Percentiles rank a stretch among this genome's conserved stretches.
Evolutionary conservation across 92 coral and sea anemone genomes (phyloP).

Genomic region (Parazoanthus darwini): DNA sequence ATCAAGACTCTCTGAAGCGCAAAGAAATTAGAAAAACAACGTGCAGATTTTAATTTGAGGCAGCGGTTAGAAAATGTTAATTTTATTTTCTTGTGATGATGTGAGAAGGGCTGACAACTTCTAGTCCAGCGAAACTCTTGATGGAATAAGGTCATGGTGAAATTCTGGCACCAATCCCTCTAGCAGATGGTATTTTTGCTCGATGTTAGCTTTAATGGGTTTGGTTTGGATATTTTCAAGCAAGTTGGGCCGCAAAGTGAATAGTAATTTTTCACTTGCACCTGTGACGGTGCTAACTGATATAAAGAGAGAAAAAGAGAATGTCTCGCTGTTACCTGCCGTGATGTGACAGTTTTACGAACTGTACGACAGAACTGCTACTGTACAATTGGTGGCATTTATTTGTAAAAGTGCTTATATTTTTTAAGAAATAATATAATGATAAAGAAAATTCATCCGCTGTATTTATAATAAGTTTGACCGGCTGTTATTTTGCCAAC

Average conservation of each 20-base stretch:
- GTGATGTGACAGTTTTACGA: background rate
- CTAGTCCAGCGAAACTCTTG: constrained; percentile 4
- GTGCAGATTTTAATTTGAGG: constrained; percentile 50
- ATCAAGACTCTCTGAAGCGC: constrained; percentile 41
- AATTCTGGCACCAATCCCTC: constrained; percentile 28
- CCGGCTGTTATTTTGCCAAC: background rate
- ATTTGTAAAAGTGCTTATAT: background rate
- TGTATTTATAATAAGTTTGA: background rate
- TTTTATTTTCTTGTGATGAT: constrained; percentile 69
- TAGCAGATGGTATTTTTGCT: constrained; percentile 11
- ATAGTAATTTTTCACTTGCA: background rate
- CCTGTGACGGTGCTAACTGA: background rate
- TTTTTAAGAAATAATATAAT: background rate
- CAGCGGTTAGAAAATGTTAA: constrained; percentile 77
- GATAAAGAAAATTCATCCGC: background rate
- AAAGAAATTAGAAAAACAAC: constrained; percentile 44
- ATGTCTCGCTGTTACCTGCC: background rate
- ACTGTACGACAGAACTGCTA: background rate
- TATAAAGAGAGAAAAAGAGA: background rate
- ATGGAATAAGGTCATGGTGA: constrained; percentile 33
- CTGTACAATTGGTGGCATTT: background rate
- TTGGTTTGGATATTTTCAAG: constrained; percentile 32
- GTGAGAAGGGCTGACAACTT: constrained; percentile 39
- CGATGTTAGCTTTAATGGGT: constrained; percentile 28
- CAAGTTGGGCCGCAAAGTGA: constrained; percentile 16